These are phyloP conservation scores for Heliocidaris tuberculata DNA, from an alignment of 35 echinoderm and acorn worm genomes.

Conservation along the genomic window DNA sequence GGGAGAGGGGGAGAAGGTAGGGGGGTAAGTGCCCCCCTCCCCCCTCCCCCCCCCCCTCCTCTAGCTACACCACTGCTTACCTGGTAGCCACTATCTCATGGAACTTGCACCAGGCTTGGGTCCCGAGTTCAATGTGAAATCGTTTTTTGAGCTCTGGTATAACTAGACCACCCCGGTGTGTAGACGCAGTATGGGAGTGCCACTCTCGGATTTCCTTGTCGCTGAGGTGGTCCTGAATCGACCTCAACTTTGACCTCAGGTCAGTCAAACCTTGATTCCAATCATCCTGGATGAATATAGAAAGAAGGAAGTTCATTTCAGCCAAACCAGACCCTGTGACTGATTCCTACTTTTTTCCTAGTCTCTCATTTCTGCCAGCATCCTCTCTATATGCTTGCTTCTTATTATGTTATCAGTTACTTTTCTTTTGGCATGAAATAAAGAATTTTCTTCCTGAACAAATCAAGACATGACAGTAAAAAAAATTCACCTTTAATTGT, in stretches of 20 bases:
- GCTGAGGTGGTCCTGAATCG: slow-evolving; percentile 68
- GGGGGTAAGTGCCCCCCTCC: no score
- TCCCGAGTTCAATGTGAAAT: slow-evolving; percentile 74
- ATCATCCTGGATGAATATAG: background rate
- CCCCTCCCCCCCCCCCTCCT: no score
- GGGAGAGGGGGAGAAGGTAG: no score
- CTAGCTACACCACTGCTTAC: no score
- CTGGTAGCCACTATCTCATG: slow-evolving; percentile 74
- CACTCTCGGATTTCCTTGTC: slow-evolving; percentile 90
- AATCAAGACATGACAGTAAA: no score
- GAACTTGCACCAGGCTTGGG: slow-evolving; percentile 97
- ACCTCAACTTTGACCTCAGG: slow-evolving; percentile 67
- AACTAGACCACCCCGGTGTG: slow-evolving; percentile 72
- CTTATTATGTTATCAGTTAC: no score
- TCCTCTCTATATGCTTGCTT: no score
- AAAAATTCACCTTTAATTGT: no score
- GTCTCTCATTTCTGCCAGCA: no score
- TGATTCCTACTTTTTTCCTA: background rate
- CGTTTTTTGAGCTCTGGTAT: slow-evolving; percentile 45
- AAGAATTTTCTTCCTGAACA: no score
- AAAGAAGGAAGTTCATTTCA: background rate
- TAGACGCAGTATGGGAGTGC: slow-evolving; percentile 84
- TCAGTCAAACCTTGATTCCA: slow-evolving; percentile 55
- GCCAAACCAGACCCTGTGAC: background rate
- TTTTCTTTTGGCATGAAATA: no score